phyloP scores from a whole-genome alignment of 2,113 vertebrate genomes.

The Perccottus glenii region DNA sequence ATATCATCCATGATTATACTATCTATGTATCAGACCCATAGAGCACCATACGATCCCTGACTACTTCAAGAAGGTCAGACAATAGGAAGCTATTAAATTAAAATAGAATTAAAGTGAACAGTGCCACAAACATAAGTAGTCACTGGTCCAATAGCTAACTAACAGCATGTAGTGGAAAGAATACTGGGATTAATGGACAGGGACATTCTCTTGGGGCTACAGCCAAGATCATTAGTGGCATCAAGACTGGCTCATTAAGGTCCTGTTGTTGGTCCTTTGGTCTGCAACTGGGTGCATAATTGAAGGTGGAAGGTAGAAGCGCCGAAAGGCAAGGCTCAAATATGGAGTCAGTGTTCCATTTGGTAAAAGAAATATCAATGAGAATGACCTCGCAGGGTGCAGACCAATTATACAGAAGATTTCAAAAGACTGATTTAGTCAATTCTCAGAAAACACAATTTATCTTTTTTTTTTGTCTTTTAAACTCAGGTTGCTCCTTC shows the following conservation, averaged over 20 bases:
- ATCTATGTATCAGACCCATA: too few species aligned
- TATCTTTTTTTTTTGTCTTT: conserved; percentile 18
- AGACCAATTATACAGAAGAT: conserved; percentile 1
- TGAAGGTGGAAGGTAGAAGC: conserved; percentile 10
- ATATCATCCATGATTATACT: too few species aligned
- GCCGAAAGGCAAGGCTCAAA: not conserved
- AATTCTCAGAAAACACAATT: conserved; percentile 15
- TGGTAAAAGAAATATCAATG: conserved; percentile 24
- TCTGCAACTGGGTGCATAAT: not conserved
- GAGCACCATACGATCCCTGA: conserved; percentile 7
- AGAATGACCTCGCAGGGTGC: conserved; percentile 9
- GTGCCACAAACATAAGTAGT: conserved; percentile 17
- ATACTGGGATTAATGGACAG: conserved; percentile 34
- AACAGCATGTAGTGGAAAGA: not conserved
- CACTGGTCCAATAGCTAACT: conserved; percentile 25
- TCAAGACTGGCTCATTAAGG: conserved; percentile 42
- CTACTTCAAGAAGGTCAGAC: conserved; percentile 2
- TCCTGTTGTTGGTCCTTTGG: conserved; percentile 13
- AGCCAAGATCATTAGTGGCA: conserved; percentile 26
- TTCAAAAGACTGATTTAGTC: not conserved
- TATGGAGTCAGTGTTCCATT: conserved; percentile 3
- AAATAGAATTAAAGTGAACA: conserved; percentile 11
- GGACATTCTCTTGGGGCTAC: conserved; percentile 2
- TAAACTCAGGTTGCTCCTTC: not conserved
- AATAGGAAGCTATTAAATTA: conserved; percentile 19